A percentile compares a stretch with the other conserved stretches of the same genome.
Conservation (phyloP, 1,140 invertebrate species). For the Bombus confusus region DNA sequence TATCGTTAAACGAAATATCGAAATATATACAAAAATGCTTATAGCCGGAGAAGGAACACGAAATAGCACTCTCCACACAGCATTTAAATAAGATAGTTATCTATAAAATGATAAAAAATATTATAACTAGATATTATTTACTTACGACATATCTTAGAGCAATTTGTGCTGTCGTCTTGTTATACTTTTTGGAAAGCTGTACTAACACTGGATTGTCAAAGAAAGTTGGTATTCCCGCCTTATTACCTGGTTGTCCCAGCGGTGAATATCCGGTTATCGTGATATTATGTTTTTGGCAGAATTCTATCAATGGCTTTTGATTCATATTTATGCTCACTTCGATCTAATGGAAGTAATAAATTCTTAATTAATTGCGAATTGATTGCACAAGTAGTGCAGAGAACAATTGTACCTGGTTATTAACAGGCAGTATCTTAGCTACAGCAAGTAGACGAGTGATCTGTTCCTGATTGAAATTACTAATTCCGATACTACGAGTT, state of each 20-base stretch:
- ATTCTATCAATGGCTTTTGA: slow-evolving; percentile 89
- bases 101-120: neutral
- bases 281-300: slow-evolving; percentile 87
- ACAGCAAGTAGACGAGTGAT: slow-evolving; percentile 88
- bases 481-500: slow-evolving; percentile 92
- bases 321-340: slow-evolving; percentile 92
- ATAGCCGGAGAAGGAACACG: neutral
- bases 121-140: neutral
- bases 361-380: neutral
- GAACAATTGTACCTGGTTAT: slow-evolving; percentile 84
- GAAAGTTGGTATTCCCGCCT: slow-evolving; percentile 61
- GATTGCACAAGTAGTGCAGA: neutral
- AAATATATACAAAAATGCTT: no score
- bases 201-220: slow-evolving; percentile 83
- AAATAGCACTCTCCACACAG: neutral
- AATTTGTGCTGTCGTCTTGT: slow-evolving; percentile 87
- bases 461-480: slow-evolving; percentile 95
- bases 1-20: neutral
- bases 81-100: no score
- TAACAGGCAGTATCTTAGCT: slow-evolving; percentile 89
- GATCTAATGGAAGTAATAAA: slow-evolving; percentile 56
- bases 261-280: slow-evolving; percentile 91
- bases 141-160: slow-evolving; percentile 87
- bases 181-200: slow-evolving; percentile 85
- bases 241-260: slow-evolving; percentile 84